These are phyloP conservation scores for Haliclona indistincta DNA, from an alignment of 37 sponge, comb jelly and placozoan species.

Conservation along the genomic window DNA sequence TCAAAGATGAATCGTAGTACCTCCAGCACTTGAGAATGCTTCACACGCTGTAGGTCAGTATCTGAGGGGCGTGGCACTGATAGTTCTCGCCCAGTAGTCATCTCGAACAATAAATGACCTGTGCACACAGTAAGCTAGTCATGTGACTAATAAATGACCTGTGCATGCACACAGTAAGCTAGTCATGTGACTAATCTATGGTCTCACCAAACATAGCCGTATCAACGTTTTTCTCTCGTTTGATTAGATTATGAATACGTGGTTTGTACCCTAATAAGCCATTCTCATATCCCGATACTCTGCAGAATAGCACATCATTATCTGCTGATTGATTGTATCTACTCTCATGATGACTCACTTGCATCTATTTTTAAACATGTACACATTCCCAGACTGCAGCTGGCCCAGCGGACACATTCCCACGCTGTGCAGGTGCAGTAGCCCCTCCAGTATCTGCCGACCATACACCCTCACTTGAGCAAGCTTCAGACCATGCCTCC, in stretches of 20 bases:
- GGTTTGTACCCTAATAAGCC: conserved; percentile 55
- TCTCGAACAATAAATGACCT: conserved; percentile 70
- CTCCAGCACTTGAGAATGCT: conserved; percentile 1
- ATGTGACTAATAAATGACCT: no score
- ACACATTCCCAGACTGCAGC: conserved; percentile 66
- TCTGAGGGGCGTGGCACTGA: conserved; percentile 17
- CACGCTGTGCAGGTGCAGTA: conserved; percentile 34
- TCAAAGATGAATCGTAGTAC: conserved; percentile 43
- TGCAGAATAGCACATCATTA: background rate
- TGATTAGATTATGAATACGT: conserved; percentile 15
- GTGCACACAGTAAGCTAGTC: background rate
- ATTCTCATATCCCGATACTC: conserved; percentile 60
- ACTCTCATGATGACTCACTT: conserved; percentile 19
- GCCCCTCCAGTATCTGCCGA: conserved; percentile 65
- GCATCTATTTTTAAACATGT: conserved; percentile 42
- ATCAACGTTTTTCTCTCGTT: conserved; percentile 17
- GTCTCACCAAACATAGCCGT: conserved; percentile 53
- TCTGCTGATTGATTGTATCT: no score
- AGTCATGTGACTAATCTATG: background rate
- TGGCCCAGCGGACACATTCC: conserved; percentile 58
- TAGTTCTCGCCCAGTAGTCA: conserved; percentile 61
- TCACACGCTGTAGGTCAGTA: conserved; percentile 7
- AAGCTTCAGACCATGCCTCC: conserved; percentile 17
- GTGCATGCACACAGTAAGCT: background rate
- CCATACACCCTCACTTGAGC: conserved; percentile 40